Percentiles rank a stretch among this genome's conserved stretches.
Conservation (phyloP, 2,888 invertebrate genomes). For the Steinernema hermaphroditum region DNA sequence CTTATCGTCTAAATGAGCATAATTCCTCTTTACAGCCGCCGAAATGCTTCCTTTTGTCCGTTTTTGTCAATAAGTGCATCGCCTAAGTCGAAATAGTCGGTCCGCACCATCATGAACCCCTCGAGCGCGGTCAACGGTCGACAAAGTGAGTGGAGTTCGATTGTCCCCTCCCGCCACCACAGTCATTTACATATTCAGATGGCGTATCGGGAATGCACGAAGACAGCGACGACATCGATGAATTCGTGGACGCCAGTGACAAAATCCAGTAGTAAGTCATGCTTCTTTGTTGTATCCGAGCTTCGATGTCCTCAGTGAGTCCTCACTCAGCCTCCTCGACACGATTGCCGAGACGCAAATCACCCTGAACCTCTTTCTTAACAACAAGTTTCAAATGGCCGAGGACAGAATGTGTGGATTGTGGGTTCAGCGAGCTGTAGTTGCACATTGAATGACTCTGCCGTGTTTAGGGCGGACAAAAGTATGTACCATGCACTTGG, state of each 20-base stretch:
- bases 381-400: conserved; percentile 84
- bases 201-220: background rate
- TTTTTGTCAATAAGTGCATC: background rate
- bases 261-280: conserved; percentile 51
- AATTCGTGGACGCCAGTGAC: conserved; percentile 54
- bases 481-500: conserved; percentile 92
- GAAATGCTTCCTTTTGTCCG: background rate
- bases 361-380: conserved; percentile 86
- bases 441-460: background rate
- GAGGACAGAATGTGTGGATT: conserved; percentile 79
- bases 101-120: background rate
- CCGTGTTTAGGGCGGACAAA: conserved; percentile 73
- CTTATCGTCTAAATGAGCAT: conserved; percentile 21
- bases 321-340: conserved; percentile 70
- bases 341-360: conserved; percentile 79
- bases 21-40: conserved; percentile 1
- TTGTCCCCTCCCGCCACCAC: background rate
- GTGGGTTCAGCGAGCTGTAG: conserved; percentile 69
- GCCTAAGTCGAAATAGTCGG: background rate
- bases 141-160: background rate
- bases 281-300: conserved; percentile 39
- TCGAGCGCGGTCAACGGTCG: background rate
- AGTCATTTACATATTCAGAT: conserved; percentile 13
- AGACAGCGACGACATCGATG: conserved; percentile 35
- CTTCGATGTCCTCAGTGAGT: conserved; percentile 45